These are phyloP conservation scores for Archivesica marissinica DNA, from an alignment of 1,140 invertebrate species.

Conservation along the genomic window DNA sequence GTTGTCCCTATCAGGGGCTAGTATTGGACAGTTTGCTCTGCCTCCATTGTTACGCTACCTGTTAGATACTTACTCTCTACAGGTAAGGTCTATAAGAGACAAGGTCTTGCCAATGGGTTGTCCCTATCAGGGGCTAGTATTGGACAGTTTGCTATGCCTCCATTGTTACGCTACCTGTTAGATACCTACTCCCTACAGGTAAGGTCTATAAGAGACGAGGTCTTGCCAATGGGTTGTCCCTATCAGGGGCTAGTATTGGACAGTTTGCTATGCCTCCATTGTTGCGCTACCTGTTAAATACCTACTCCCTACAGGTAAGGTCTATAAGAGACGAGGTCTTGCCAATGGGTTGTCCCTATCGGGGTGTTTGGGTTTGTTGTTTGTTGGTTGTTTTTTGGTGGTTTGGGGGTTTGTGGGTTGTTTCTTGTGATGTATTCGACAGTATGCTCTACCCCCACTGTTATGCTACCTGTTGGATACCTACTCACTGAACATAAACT, in stretches of 20 bases:
- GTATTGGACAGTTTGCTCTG: slow-evolving; percentile 74
- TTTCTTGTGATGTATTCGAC: no score
- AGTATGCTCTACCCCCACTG: slow-evolving; percentile 73
- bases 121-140: slow-evolving; percentile 76
- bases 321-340: no score
- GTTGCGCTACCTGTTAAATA: slow-evolving; percentile 72
- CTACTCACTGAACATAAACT: slow-evolving; percentile 60
- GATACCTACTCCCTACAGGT: slow-evolving; percentile 66
- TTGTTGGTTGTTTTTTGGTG: no score
- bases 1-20: slow-evolving; percentile 75
- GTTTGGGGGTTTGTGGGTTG: no score
- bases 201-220: slow-evolving; percentile 71
- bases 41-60: slow-evolving; percentile 76
- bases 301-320: slow-evolving; percentile 61
- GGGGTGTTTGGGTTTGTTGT: no score
- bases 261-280: slow-evolving; percentile 74
- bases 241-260: slow-evolving; percentile 76
- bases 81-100: slow-evolving; percentile 22
- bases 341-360: slow-evolving; percentile 74
- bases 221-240: slow-evolving; percentile 78
- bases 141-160: slow-evolving; percentile 72
- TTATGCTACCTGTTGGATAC: slow-evolving; percentile 71
- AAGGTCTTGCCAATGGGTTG: slow-evolving; percentile 78
- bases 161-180: slow-evolving; percentile 71
- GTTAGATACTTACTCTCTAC: slow-evolving; percentile 69